These are phyloP conservation scores for Sciaenops ocellatus DNA, from an alignment of 2,797 vertebrate species.

Conservation along the genomic window DNA sequence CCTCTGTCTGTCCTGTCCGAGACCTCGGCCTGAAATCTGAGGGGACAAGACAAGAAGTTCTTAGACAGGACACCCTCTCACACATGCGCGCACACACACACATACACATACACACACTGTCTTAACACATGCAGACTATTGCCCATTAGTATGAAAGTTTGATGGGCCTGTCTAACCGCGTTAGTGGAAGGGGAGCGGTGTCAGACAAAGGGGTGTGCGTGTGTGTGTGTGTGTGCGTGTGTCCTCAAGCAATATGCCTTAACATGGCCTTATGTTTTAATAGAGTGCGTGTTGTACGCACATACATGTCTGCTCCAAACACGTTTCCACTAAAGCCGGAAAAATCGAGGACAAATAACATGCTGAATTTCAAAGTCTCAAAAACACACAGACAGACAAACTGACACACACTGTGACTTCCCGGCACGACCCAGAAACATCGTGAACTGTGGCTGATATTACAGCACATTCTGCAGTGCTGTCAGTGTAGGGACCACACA, in stretches of 20 bases:
- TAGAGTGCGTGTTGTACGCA: conserved; percentile 26
- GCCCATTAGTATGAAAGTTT: conserved; percentile 86
- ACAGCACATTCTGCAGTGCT: conserved; percentile 58
- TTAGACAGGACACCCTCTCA: conserved; percentile 35
- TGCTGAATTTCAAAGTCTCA: conserved; percentile 33
- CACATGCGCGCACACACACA: conserved; percentile 20
- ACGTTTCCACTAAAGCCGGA: conserved; percentile 62
- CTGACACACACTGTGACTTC: conserved; percentile 58
- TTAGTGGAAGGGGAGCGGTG: conserved; percentile 66
- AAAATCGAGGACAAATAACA: conserved; percentile 38
- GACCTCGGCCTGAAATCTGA: conserved; percentile 61
- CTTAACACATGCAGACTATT: conserved; percentile 69
- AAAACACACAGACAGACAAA: conserved; percentile 19
- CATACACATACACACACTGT: conserved; percentile 24
- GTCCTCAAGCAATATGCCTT: conserved; percentile 51
- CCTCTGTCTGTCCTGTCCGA: conserved; percentile 38
- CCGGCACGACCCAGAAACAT: conserved; percentile 47
- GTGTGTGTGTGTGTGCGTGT: conserved; percentile 30
- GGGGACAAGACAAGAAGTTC: conserved; percentile 58
- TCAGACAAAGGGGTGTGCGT: conserved; percentile 68
- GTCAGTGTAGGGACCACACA: conserved; percentile 39
- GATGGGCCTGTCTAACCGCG: conserved; percentile 74
- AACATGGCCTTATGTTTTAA: conserved; percentile 43
- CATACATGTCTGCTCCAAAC: conserved; percentile 34
- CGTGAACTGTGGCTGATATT: conserved; percentile 57